These are phyloP conservation scores for Melitaea cinxia DNA, from an alignment of 1,140 invertebrate genomes.

Conservation along the genomic window DNA sequence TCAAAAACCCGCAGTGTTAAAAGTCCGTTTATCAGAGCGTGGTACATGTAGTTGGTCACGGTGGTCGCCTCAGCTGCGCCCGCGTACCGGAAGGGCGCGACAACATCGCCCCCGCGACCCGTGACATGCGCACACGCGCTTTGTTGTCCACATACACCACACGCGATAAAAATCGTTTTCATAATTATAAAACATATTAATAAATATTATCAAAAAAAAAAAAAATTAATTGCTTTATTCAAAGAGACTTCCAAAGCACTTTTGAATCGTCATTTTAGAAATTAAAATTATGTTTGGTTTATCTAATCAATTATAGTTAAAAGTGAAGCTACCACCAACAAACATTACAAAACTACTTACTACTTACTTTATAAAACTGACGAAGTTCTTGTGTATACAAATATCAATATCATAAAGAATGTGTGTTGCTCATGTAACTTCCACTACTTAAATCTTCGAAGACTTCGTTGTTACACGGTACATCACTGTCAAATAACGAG, in stretches of 20 bases:
- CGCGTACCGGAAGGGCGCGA: constrained; percentile 76
- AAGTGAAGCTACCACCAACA: too few species aligned
- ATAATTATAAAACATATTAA: constrained; percentile 1
- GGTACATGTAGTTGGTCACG: constrained; percentile 64
- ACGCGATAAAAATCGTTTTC: constrained; percentile 43
- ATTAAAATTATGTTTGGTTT: too few species aligned
- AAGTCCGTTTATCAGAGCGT: constrained; percentile 59
- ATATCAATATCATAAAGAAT: too few species aligned
- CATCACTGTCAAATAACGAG: not conserved
- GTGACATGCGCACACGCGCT: constrained; percentile 65
- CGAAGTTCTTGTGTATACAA: too few species aligned
- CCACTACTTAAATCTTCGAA: not conserved
- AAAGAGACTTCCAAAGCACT: too few species aligned
- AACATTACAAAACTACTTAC: too few species aligned
- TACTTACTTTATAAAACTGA: too few species aligned
- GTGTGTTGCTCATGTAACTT: not conserved
- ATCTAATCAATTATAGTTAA: too few species aligned
- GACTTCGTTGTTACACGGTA: not conserved
- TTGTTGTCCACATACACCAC: constrained; percentile 52
- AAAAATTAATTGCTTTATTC: too few species aligned
- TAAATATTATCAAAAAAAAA: not conserved
- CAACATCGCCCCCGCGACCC: constrained; percentile 66
- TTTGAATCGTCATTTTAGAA: too few species aligned
- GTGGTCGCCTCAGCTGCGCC: constrained; percentile 54
- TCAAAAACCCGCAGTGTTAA: constrained; percentile 21